Evolutionary conservation across 2,797 vertebrate genomes (phyloP).

Genomic region (Lacerta viridis): DNA sequence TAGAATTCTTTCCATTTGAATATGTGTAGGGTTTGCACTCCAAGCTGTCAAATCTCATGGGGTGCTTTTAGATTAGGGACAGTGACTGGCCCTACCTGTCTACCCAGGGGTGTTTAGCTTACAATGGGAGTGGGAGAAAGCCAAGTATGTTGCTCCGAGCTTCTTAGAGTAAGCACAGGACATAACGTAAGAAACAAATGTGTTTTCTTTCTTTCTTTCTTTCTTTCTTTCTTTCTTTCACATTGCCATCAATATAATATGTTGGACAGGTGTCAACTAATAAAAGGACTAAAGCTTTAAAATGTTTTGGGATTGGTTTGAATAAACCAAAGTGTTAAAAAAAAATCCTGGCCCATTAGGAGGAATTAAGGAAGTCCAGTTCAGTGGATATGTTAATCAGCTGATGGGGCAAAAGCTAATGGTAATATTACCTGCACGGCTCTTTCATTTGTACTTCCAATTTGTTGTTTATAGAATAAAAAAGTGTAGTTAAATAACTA

Average conservation of each 20-base stretch:
- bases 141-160: background rate
- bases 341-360: background rate
- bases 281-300: background rate
- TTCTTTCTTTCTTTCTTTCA: background rate
- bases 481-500: background rate
- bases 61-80: background rate
- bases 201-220: background rate
- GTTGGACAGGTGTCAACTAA: background rate
- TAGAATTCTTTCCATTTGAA: background rate
- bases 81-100: background rate
- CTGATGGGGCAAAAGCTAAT: background rate
- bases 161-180: background rate
- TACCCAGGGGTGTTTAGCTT: background rate
- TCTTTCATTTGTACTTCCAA: background rate
- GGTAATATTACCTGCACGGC: background rate
- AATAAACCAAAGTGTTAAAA: background rate
- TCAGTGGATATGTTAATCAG: background rate
- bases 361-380: background rate
- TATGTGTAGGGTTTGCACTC: background rate
- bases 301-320: background rate
- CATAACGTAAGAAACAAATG: background rate
- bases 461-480: background rate
- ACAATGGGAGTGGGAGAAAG: background rate
- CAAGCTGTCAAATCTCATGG: background rate
- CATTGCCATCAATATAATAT: background rate